Base-by-base conservation (phyloP, 2,113 vertebrate genomes). In the Oxygymnocypris stewartii region DNA sequence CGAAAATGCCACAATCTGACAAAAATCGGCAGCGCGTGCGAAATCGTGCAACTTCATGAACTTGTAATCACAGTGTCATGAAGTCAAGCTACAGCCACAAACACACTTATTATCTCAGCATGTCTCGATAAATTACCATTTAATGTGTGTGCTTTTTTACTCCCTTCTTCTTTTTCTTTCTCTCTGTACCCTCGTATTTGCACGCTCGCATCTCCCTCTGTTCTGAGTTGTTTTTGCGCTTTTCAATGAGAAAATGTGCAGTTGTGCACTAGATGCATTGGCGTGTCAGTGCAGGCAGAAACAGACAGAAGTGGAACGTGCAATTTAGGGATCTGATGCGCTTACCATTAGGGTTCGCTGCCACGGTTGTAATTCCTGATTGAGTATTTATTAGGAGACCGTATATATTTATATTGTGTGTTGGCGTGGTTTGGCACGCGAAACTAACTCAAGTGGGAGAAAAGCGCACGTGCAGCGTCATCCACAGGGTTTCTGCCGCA, bases 181-280 rank as follows among this genome's bases (percentile, higher is more conserved):
- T 71, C 0, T 4, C 6, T 25, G 73, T 75, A 2, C 11, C 5
- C 47, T 47, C 13, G 35, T 65, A 2, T 23, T 80, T 73, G 16
- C n/a, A 84, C 44, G 51, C 85, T 81, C 86, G 49, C 79, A 79
- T 25, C 69, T 44, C 20, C 37, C 3, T 67, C 85, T 84, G 44
- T 75, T 25, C 59, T 7, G 82, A 87, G 85, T 91, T 77, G 90
- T 84, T 85, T 51, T 67, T 74, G 85, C 86, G 78, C 88, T 87
- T 88, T 91, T 88, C 88, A 88, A 89, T 91, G 79, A 12, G 18
- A 9, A 65, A 13, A 23, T 6, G 5, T 13, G 63, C 8, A 44
- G 11, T 31, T 35, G 25, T 47, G 61, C n/a, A 25, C 3, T 25
- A 25, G 13, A 54, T 51, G 10, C 13, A 37, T 16, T 28, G 75